Percentiles rank a stretch among this genome's conserved stretches.
These are phyloP conservation scores for Mesorhabditis belari DNA, from an alignment of 2,888 invertebrate species.

Conservation along the genomic window DNA sequence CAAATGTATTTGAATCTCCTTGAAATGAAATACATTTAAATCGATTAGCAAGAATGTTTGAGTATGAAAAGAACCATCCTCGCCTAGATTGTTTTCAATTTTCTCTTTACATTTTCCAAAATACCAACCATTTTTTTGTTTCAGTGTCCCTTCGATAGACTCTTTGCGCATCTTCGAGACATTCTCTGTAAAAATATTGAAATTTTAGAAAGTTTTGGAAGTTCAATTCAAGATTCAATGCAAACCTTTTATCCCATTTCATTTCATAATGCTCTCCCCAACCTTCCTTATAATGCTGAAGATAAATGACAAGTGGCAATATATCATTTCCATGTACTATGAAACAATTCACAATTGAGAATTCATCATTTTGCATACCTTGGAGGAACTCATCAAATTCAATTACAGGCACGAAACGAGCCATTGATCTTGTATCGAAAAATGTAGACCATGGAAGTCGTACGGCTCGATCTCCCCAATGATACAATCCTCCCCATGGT, in stretches of 20 bases:
- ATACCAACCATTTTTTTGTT: not conserved
- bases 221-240: too few relatives aligned
- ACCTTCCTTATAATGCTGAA: conserved; percentile 78
- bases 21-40: conserved; percentile 69
- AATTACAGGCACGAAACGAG: conserved; percentile 73
- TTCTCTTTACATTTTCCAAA: not conserved
- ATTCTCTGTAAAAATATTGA: too few relatives aligned
- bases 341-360: conserved; percentile 8
- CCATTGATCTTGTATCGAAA: conserved; percentile 75
- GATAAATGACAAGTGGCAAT: conserved; percentile 72
- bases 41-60: conserved; percentile 64
- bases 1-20: conserved; percentile 43
- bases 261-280: conserved; percentile 74
- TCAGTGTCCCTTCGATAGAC: not conserved
- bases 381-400: conserved; percentile 76
- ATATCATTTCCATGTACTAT: conserved; percentile 60
- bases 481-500: conserved; percentile 82
- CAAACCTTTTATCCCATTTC: conserved; percentile 66
- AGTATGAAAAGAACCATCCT: conserved; percentile 69
- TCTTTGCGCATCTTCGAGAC: not conserved
- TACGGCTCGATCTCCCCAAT: conserved; percentile 67
- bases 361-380: conserved; percentile 56
- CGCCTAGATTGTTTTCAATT: conserved; percentile 19
- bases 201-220: conserved; percentile 26
- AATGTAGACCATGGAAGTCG: conserved; percentile 70